These are phyloP conservation scores for Myrmecophaga tridactyla DNA, from an alignment of 2,113 vertebrate species.

Conservation along the genomic window DNA sequence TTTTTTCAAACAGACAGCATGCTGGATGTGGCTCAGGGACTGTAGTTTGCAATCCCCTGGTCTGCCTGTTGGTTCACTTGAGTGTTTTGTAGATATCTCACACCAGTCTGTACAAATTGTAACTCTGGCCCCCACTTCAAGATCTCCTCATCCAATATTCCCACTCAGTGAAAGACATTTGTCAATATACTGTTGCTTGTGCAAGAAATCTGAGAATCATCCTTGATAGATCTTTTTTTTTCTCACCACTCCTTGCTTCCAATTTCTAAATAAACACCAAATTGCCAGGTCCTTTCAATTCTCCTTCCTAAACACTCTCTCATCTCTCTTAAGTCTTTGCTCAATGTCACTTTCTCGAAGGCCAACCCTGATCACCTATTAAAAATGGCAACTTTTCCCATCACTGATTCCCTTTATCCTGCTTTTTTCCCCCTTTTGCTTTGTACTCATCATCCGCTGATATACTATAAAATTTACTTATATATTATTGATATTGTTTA, in stretches of 20 bases:
- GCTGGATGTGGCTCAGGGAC: background rate
- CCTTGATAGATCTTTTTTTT: background rate
- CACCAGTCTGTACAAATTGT: background rate
- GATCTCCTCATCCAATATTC: background rate
- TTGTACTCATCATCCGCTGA: background rate
- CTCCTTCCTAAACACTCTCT: background rate
- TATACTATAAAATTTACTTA: background rate
- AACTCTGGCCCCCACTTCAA: background rate
- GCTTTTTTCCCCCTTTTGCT: background rate
- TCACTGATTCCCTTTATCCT: background rate
- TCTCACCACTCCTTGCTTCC: background rate
- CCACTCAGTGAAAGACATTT: background rate
- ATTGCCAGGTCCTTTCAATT: background rate
- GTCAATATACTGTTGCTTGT: background rate
- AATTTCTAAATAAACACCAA: background rate
- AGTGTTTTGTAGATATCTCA: background rate
- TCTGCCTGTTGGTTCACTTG: background rate
- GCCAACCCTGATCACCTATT: background rate
- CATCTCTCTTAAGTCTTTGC: background rate
- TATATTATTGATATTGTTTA: background rate
- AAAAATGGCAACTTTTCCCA: background rate
- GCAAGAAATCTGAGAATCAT: background rate
- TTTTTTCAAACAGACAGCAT: background rate
- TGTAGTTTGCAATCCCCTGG: background rate
- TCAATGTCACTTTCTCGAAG: background rate